Evolutionary conservation across 1,140 invertebrate genomes (phyloP), one percentile per base, ranked within the genome.

Genomic region (Drosophila ironensis): DNA sequence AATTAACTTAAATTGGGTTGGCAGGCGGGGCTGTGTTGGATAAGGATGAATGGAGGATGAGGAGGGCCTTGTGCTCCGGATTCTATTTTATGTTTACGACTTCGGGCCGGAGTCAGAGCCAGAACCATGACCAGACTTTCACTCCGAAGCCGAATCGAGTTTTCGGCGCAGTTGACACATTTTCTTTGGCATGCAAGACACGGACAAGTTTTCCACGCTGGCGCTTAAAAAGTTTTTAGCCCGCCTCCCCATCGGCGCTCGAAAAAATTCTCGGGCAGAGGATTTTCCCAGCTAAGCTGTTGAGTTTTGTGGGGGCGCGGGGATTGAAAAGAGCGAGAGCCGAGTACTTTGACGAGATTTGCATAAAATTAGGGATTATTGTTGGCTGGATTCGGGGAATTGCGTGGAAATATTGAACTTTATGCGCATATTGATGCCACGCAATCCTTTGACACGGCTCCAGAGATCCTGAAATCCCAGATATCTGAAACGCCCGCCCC

Each of bases 291-390:
- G 47, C 56, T 77, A 82, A 80, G 77, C 72, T 71, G 66, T 50
- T 40, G 69, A 46, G 46, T 51, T 42, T 33, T 50, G 14, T 14
- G 57, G 33, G 25, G 46, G 17, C 11, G 8, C 16, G 35, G 17
- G 51, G 20, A 25, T 44, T 48, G 46, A 45, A 68, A 56, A 30
- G 46, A 20, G 60, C n/a, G n/a, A 3, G 28, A 46, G 46, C 48
- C 45, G 47, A 53, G 74, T 81, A 57, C 67, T 73, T 74, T 78
- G 63, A 78, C 59, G 51, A 74, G 78, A 78, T 84, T 84, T 84
- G 80, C 78, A 84, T 84, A 78, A 84, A 78, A 86, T 84, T 84
- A 84, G 68, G 78, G 78, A 72, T 84, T 84, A 84, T 78, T 78
- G 63, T 63, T 78, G 66, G 82, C 78, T 37, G 80, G 73, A 84